phyloP scores from a whole-genome alignment of 2,888 invertebrate genomes.

The Polietes domitor region DNA sequence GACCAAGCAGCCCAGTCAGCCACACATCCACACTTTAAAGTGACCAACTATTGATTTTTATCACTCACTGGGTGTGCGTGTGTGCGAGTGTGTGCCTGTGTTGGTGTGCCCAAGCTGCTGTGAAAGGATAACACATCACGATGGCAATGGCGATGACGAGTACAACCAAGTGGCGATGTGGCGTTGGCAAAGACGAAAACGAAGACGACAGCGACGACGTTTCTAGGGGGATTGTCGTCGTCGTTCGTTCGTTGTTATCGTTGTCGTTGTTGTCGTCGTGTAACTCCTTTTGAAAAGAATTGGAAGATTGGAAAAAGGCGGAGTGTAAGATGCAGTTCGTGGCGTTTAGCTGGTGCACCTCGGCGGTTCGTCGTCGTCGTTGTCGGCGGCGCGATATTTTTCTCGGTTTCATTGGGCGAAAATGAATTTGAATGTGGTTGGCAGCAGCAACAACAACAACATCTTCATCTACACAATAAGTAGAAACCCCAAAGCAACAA shows the following conservation, averaged over 20 bases:
- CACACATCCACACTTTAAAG: constrained; percentile 34
- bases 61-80: constrained; percentile 1
- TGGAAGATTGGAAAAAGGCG: constrained; percentile 24
- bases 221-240: neutral
- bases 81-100: neutral
- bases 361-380: constrained; percentile 33
- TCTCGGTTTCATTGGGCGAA: constrained; percentile 28
- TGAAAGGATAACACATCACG: neutral
- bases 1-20: neutral
- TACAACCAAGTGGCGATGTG: neutral
- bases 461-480: neutral
- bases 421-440: constrained; percentile 31
- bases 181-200: neutral
- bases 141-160: constrained; percentile 20
- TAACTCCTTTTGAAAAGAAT: constrained; percentile 11
- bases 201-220: neutral
- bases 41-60: constrained; percentile 36
- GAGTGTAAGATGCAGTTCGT: constrained; percentile 40
- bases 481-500: neutral
- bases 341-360: constrained; percentile 40
- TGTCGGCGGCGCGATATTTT: neutral
- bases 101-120: neutral
- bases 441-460: neutral
- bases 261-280: constrained; percentile 2
- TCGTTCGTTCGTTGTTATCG: too few species aligned